Evolutionary conservation across 2,113 vertebrate species (phyloP).

Genomic region (Phaethornis superciliosus): DNA sequence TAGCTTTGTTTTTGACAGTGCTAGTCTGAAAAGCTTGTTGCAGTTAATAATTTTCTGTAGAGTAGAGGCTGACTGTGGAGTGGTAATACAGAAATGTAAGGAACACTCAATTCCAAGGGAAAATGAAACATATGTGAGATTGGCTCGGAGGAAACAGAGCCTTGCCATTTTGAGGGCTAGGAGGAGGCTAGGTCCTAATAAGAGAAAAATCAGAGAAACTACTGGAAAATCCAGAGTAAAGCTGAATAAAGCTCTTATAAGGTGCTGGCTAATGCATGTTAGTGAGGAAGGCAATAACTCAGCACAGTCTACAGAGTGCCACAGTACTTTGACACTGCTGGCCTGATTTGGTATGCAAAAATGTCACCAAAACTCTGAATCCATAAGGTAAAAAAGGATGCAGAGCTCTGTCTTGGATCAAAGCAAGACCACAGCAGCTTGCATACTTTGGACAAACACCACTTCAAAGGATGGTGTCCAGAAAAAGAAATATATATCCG

Average conservation of each 20-base stretch:
- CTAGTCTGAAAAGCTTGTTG: not conserved
- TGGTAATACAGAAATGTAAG: not conserved
- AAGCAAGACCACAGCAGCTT: not conserved
- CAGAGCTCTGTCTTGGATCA: not conserved
- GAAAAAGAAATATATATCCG: not conserved
- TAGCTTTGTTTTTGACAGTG: not conserved
- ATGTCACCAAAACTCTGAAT: not conserved
- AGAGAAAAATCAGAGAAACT: not conserved
- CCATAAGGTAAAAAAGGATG: not conserved
- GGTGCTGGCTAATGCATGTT: not conserved
- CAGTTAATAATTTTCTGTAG: not conserved
- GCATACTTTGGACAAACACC: not conserved
- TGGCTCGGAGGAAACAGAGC: not conserved
- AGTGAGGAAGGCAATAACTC: not conserved
- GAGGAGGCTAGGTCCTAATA: not conserved
- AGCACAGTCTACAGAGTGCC: not conserved
- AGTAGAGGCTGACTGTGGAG: slow-evolving; percentile 14
- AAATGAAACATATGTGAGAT: not conserved
- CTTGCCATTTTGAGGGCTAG: not conserved
- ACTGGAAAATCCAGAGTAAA: not conserved
- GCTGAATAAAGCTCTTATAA: not conserved
- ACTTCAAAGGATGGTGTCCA: not conserved
- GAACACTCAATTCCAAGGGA: not conserved
- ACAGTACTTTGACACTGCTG: not conserved
- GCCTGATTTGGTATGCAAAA: not conserved